Percentiles rank a stretch among this genome's conserved stretches.
phyloP scores from a whole-genome alignment of 2,888 invertebrate species.

The Leptopilina drosophilae region DNA sequence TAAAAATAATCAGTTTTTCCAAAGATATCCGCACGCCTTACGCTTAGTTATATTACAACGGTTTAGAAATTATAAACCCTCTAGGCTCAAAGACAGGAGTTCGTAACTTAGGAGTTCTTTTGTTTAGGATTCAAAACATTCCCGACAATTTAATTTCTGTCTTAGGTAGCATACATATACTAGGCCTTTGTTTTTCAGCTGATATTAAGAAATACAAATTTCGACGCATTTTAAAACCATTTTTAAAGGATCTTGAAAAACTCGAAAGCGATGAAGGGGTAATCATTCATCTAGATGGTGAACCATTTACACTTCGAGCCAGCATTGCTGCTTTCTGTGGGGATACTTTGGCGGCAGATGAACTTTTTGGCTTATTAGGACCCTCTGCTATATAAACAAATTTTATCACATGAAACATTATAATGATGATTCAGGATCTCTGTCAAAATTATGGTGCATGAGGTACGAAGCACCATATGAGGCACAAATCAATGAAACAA shows the following conservation, averaged over 20 bases:
- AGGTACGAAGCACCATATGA: constrained; percentile 57
- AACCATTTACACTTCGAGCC: constrained; percentile 46
- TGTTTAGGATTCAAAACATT: constrained; percentile 52
- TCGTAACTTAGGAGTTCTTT: constrained; percentile 53
- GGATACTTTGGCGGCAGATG: too few relatives aligned
- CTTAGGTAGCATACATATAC: constrained; percentile 48
- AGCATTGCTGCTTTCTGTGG: constrained; percentile 29
- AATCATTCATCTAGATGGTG: constrained; percentile 35
- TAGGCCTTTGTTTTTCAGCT: constrained; percentile 44
- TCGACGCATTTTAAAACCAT: constrained; percentile 43
- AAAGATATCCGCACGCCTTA: constrained; percentile 43
- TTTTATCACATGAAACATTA: constrained; percentile 54
- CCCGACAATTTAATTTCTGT: constrained; percentile 51
- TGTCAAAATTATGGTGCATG: constrained; percentile 55
- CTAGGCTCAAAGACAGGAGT: constrained; percentile 52
- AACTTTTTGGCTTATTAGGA: too few relatives aligned
- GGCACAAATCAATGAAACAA: constrained; percentile 52
- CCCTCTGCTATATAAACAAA: constrained; percentile 52
- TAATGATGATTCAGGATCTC: constrained; percentile 51
- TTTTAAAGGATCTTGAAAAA: constrained; percentile 42
- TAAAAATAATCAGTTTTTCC: constrained; percentile 46
- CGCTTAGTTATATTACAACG: constrained; percentile 53
- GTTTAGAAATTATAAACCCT: constrained; percentile 51
- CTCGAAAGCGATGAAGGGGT: constrained; percentile 52
- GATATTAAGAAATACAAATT: constrained; percentile 52